Base-by-base conservation (phyloP, 2,797 vertebrate genomes). In the Discoglossus pictus region DNA sequence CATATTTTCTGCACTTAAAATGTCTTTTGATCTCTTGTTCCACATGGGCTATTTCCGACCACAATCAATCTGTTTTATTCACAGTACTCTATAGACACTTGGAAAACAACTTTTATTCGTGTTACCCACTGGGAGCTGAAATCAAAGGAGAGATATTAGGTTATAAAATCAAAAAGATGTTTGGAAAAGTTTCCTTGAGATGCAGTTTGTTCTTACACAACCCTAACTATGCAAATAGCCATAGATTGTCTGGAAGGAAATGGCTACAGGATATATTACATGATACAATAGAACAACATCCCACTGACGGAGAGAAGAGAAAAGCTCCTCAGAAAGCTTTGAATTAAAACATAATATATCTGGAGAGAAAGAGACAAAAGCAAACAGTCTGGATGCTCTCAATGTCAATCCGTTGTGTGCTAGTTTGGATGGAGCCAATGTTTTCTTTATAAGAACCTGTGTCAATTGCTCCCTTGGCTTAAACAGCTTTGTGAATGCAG, bases 11-110 rank as follows among this genome's bases (percentile, higher is more conserved):
- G 46, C 20, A 21, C 46, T 43, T 60, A 60, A 18, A 60, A 52
- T 25, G 65, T 68, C 48, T 53, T 68, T 61, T 68, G 51, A 73
- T 58, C 64, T 61, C 4, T 1, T 1, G 53, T 73, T 68, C 36
- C 12, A 44, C 40, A 31, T 18, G 58, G 64, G 46, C 68, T 50
- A 43, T 60, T 60, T 61, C 25, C 55, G 44, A 51, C 38, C 72
- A 20, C 64, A 20, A 24, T 40, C 46, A 46, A 40, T 52, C 44
- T 23, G 23, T 42, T 59, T 10, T 42, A 47, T 43, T 23, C 59
- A 63, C 23, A 55, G 35, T 10, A 13, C 23, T 44, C 20, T 20
- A 7, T 8, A 27, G 16, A n/a, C 40, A 8, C 10, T 27, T 7
- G 42, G 23, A 24, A 43, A 31, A 25, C n/a, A 38, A 47, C 61